Conservation (phyloP, 2,888 invertebrate species). For the Aphidius colemani region DNA sequence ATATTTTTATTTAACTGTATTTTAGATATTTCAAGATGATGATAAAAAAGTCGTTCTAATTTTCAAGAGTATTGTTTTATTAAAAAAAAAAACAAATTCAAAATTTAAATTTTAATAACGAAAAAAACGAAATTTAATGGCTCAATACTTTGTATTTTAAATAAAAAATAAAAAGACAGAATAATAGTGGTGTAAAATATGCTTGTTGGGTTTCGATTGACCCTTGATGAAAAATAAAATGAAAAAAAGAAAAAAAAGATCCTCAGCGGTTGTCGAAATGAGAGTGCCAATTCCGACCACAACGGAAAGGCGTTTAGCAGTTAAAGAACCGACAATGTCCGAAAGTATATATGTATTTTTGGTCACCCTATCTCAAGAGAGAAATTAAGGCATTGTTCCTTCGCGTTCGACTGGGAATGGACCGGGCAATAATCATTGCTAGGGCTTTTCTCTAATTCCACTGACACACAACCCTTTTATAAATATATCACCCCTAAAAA, state of each 20-base stretch:
- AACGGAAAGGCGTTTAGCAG: constrained; percentile 20
- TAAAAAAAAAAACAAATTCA: not conserved
- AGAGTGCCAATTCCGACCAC: constrained; percentile 39
- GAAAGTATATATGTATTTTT: constrained; percentile 23
- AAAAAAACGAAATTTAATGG: not conserved
- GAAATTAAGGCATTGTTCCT: constrained; percentile 25
- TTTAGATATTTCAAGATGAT: constrained; percentile 14
- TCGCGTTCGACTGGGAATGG: constrained; percentile 22
- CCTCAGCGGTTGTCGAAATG: too few species aligned
- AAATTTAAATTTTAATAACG: not conserved
- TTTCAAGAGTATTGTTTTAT: constrained; percentile 10
- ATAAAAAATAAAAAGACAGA: constrained; percentile 3
- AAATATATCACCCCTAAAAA: not conserved
- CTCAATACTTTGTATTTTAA: not conserved
- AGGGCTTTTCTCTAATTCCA: constrained; percentile 51
- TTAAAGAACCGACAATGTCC: constrained; percentile 30
- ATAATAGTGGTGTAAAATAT: not conserved
- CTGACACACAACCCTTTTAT: constrained; percentile 44
- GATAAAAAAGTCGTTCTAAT: constrained; percentile 23
- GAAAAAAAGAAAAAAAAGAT: too few species aligned
- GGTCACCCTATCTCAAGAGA: constrained; percentile 32
- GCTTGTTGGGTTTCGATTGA: not conserved
- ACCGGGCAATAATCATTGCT: constrained; percentile 13
- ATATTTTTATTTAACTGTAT: constrained; percentile 23
- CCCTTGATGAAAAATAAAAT: not conserved